These are phyloP conservation scores for Chrosomus eos DNA, from an alignment of 2,797 vertebrate genomes.

Conservation along the genomic window DNA sequence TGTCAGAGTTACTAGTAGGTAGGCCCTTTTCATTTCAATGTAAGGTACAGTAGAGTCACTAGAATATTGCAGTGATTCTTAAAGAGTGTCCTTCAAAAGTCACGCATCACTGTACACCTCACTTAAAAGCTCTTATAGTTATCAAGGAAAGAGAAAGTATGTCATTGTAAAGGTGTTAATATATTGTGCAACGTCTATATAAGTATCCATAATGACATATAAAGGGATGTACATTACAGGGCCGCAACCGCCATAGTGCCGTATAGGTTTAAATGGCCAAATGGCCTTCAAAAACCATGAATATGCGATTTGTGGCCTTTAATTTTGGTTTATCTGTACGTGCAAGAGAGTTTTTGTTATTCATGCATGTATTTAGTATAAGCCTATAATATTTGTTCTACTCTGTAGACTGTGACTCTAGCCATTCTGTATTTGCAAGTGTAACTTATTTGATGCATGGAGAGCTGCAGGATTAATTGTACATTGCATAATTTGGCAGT, in stretches of 20 bases:
- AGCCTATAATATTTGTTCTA: not conserved
- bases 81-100: not conserved
- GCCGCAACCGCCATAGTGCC: not conserved
- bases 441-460: not conserved
- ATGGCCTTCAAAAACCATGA: not conserved
- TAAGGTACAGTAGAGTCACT: not conserved
- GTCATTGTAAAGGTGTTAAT: not conserved
- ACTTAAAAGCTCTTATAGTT: not conserved
- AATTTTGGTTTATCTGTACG: not conserved
- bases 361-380: not conserved
- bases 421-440: not conserved
- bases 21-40: not conserved
- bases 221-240: not conserved
- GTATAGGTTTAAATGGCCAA: not conserved
- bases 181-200: not conserved
- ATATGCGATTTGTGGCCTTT: not conserved
- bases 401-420: not conserved
- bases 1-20: not conserved
- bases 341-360: not conserved
- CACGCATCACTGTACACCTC: slow-evolving; percentile 20
- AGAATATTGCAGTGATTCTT: not conserved
- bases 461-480: not conserved
- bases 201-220: not conserved
- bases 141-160: not conserved
- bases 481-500: not conserved